Conservation (phyloP, 2,113 vertebrate genomes). For the Mellivora capensis region DNA sequence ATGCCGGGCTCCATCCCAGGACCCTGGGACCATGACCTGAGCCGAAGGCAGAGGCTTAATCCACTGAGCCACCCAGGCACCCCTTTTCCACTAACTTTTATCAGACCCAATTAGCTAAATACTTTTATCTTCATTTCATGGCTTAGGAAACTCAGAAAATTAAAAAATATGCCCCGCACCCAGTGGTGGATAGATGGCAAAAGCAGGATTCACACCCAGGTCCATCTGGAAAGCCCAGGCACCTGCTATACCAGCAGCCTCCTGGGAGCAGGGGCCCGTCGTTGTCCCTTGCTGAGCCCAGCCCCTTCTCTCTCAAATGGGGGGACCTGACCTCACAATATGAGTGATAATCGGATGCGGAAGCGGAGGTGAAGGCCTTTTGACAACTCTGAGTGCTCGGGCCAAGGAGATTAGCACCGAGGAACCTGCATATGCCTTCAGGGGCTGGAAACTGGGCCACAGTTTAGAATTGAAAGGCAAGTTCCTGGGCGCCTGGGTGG, state of each 20-base stretch:
- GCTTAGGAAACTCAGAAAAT: neutral
- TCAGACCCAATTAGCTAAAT: neutral
- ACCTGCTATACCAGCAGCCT: neutral
- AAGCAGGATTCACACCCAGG: neutral
- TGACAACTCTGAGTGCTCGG: neutral
- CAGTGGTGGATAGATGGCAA: neutral
- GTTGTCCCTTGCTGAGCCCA: neutral
- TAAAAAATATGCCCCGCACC: neutral
- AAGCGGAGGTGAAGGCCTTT: neutral
- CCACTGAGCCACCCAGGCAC: too few relatives aligned
- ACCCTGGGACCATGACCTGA: too few relatives aligned
- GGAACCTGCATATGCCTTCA: too few relatives aligned
- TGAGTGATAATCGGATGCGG: neutral
- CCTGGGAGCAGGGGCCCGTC: neutral
- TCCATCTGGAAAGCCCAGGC: neutral
- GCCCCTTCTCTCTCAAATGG: neutral
- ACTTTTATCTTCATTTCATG: neutral
- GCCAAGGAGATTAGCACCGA: fast-evolving
- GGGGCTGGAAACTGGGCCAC: neutral
- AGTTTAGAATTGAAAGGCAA: neutral
- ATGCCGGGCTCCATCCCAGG: too few relatives aligned
- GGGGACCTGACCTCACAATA: neutral
- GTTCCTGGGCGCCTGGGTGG: neutral
- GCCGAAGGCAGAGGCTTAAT: too few relatives aligned
- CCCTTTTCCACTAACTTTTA: neutral